Conservation (phyloP, 1,140 invertebrate species). For the Euura saliciscinereae region DNA sequence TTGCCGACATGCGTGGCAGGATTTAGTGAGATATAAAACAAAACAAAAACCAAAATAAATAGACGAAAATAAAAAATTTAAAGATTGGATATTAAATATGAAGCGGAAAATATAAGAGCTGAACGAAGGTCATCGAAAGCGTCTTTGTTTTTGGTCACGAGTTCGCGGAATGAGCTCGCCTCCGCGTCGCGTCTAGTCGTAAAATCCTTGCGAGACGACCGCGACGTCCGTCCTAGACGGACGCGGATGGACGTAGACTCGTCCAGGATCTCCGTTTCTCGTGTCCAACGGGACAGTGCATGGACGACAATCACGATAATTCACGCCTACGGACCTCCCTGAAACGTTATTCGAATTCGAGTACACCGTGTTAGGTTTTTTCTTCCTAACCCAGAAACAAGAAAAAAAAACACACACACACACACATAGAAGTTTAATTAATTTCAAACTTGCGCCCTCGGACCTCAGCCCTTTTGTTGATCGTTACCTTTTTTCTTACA, state of each 20-base stretch:
- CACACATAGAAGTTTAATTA: not conserved
- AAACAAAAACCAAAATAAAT: not conserved
- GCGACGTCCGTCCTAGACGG: not conserved
- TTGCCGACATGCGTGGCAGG: too few species aligned
- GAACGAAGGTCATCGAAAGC: not conserved
- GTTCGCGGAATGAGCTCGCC: not conserved
- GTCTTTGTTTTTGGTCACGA: slow-evolving; percentile 4
- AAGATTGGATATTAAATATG: not conserved
- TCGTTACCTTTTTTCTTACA: too few species aligned
- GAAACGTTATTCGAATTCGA: not conserved
- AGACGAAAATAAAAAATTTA: not conserved
- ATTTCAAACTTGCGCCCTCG: not conserved
- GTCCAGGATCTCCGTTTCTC: too few species aligned
- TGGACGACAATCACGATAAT: not conserved
- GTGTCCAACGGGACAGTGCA: not conserved
- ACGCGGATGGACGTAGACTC: too few species aligned
- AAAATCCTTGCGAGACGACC: not conserved
- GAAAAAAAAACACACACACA: not conserved
- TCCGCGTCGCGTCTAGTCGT: not conserved
- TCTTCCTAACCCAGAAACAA: too few species aligned
- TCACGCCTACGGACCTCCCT: slow-evolving; percentile 4
- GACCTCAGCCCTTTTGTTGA: too few species aligned
- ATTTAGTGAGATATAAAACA: not conserved
- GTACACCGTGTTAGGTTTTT: too few species aligned
- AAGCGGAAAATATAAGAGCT: not conserved